Conservation (phyloP, 92 coral and sea anemone genomes). For the Chrysogorgia sp. region DNA sequence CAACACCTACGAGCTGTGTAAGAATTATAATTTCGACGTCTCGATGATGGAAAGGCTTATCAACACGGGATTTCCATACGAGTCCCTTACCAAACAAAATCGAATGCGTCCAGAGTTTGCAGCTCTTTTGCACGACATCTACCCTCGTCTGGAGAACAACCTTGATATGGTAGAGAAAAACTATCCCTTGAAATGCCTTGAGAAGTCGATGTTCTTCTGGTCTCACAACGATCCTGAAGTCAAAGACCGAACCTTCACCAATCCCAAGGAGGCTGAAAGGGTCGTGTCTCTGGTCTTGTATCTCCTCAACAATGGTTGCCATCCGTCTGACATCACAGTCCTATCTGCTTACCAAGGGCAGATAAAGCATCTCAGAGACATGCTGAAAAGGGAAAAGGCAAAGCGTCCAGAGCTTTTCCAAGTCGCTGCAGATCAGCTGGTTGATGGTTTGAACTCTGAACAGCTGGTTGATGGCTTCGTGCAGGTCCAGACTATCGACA, state of each 20-base stretch:
- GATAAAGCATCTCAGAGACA: slow-evolving; percentile 33
- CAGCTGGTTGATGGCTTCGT: neutral
- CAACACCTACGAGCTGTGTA: slow-evolving; percentile 40
- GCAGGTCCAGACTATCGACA: slow-evolving; percentile 40
- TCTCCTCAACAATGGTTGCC: slow-evolving; percentile 36
- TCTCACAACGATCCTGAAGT: slow-evolving; percentile 28
- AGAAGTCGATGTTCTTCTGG: slow-evolving; percentile 48
- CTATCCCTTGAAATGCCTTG: slow-evolving; percentile 30
- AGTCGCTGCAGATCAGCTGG: too few relatives aligned
- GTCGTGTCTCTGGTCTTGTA: slow-evolving; percentile 45
- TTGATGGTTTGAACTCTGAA: neutral
- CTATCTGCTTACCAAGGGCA: slow-evolving; percentile 50
- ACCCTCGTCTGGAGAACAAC: slow-evolving; percentile 39
- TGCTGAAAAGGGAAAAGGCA: slow-evolving; percentile 3
- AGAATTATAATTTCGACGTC: slow-evolving; percentile 18
- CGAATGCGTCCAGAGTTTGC: slow-evolving; percentile 53
- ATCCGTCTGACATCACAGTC: slow-evolving; percentile 36
- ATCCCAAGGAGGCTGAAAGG: slow-evolving; percentile 23
- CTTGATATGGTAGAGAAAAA: neutral
- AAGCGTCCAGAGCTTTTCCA: neutral
- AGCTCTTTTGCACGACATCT: slow-evolving; percentile 41
- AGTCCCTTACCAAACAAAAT: slow-evolving; percentile 39
- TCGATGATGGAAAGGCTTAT: slow-evolving; percentile 48
- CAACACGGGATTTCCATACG: slow-evolving; percentile 21
- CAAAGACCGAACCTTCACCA: slow-evolving; percentile 39